A percentile compares a stretch with the other conserved stretches of the same genome.
Evolutionary conservation across 2,113 vertebrate species (phyloP).

Genomic region (Xiphias gladius): DNA sequence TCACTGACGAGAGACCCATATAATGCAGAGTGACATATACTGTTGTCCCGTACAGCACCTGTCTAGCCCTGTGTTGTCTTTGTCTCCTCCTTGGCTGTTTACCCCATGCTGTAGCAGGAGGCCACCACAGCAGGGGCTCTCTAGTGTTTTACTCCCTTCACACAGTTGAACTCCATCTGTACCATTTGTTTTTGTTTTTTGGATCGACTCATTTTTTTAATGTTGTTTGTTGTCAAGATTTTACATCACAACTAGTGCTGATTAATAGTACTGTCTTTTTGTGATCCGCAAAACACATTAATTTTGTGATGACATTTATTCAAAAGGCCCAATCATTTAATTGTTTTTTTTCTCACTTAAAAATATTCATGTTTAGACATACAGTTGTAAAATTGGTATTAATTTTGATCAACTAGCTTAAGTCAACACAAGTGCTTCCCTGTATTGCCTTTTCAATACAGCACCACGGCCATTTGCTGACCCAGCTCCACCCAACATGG

Average conservation of each 20-base stretch:
- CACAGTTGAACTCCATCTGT: conserved; percentile 36
- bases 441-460: conserved; percentile 32
- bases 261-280: neutral
- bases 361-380: neutral
- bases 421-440: neutral
- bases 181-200: neutral
- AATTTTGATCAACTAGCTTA: conserved; percentile 18
- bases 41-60: conserved; percentile 58
- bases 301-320: neutral
- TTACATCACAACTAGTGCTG: neutral
- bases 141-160: conserved; percentile 30
- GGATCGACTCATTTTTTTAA: conserved; percentile 5
- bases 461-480: conserved; percentile 51
- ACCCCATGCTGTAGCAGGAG: conserved; percentile 24
- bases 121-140: conserved; percentile 57
- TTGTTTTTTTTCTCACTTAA: neutral
- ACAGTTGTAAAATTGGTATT: neutral
- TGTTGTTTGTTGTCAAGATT: neutral
- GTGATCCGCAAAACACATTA: neutral
- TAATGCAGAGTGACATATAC: conserved; percentile 46
- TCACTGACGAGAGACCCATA: conserved; percentile 60
- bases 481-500: conserved; percentile 36
- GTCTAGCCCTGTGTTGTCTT: conserved; percentile 55
- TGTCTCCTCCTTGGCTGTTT: conserved; percentile 45
- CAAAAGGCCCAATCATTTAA: neutral